Conservation (phyloP, 2,113 vertebrate species). For the Benthochromis sp. region DNA sequence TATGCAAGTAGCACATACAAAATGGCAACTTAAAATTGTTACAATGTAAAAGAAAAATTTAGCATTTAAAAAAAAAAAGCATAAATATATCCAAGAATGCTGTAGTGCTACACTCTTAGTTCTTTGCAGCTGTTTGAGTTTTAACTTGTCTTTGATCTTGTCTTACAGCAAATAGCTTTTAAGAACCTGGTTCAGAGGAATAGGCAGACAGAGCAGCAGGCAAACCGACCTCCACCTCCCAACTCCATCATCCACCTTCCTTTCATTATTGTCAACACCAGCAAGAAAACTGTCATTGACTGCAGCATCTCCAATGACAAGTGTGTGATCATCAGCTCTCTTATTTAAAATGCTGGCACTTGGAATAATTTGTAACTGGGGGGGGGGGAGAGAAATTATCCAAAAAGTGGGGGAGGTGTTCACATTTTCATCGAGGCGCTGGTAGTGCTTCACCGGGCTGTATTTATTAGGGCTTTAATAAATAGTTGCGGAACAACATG, state of each 20-base stretch:
- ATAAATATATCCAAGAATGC: background rate
- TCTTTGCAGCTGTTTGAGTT: background rate
- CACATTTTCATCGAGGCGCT: background rate
- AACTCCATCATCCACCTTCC: slow-evolving; percentile 97
- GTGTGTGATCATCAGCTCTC: slow-evolving; percentile 63
- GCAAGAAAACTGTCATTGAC: slow-evolving; percentile 99
- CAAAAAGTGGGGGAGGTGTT: background rate
- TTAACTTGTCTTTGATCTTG: background rate
- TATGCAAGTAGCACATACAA: background rate
- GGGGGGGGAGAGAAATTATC: background rate
- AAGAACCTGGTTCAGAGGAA: slow-evolving; percentile 98
- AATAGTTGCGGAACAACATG: background rate
- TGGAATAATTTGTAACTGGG: background rate
- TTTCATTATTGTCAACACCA: slow-evolving; percentile 99
- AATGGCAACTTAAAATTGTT: background rate
- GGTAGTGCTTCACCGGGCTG: background rate
- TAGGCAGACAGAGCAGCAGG: slow-evolving; percentile 87
- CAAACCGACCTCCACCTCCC: slow-evolving; percentile 84
- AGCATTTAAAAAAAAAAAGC: background rate
- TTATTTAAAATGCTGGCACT: background rate
- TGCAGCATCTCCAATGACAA: slow-evolving; percentile 99
- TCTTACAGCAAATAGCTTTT: slow-evolving; percentile 97
- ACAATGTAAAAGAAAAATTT: background rate
- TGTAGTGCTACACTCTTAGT: background rate
- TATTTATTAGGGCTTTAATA: background rate